Conservation (phyloP, 2,888 invertebrate genomes). For the Fissipunctia ypsillon region DNA sequence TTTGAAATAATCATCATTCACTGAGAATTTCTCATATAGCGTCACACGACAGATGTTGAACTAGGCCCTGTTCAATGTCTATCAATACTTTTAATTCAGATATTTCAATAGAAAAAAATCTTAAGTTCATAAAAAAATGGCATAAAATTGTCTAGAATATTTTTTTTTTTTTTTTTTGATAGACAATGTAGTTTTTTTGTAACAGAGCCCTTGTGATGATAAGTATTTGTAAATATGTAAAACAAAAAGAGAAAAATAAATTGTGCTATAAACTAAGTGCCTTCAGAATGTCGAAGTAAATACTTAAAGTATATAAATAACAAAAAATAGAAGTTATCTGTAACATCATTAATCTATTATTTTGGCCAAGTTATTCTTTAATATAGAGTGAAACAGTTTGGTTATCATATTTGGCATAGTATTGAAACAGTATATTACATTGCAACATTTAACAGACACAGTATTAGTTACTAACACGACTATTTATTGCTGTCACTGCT, state of each 20-base stretch:
- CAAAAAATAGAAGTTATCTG: constrained; percentile 47
- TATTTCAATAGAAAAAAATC: constrained; percentile 25
- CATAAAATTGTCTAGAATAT: constrained; percentile 5
- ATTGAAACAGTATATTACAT: constrained; percentile 58
- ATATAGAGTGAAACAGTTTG: constrained; percentile 72
- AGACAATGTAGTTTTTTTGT: background rate
- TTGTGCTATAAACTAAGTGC: constrained; percentile 60
- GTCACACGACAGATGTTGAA: constrained; percentile 7
- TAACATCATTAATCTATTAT: constrained; percentile 62
- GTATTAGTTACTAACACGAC: constrained; percentile 62
- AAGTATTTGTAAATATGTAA: constrained; percentile 33
- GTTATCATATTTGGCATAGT: constrained; percentile 73
- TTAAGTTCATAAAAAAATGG: background rate
- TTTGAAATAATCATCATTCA: constrained; percentile 52
- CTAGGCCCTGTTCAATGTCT: constrained; percentile 31
- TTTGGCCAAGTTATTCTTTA: constrained; percentile 70
- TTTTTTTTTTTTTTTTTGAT: constrained; percentile 6
- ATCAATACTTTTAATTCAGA: constrained; percentile 1
- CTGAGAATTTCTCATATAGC: constrained; percentile 45
- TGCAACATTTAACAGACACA: constrained; percentile 62
- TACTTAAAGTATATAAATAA: constrained; percentile 41
- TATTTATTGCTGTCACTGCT: constrained; percentile 56
- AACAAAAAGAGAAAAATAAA: constrained; percentile 47
- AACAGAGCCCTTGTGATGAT: constrained; percentile 60
- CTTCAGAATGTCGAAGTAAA: constrained; percentile 57